Evolutionary conservation across 2,113 vertebrate species (phyloP).

Genomic region (Daboia siamensis): DNA sequence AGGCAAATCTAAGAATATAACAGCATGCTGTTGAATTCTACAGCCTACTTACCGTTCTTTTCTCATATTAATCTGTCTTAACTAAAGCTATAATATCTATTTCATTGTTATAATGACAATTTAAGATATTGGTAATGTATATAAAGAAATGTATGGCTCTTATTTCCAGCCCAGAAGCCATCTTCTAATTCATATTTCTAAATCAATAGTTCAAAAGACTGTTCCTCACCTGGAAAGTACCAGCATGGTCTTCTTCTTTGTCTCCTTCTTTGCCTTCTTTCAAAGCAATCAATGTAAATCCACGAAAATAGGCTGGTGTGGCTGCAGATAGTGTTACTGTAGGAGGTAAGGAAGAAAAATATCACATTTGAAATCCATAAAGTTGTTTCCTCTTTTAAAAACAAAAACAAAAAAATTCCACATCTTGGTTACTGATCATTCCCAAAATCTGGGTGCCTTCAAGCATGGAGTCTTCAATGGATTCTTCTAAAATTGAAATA

Average conservation of each 20-base stretch:
- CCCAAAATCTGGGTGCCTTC: neutral
- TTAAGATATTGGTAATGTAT: neutral
- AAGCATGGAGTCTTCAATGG: neutral
- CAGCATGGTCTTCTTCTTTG: constrained; percentile 90
- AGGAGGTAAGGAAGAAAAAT: constrained; percentile 56
- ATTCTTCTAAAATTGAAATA: neutral
- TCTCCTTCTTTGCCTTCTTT: constrained; percentile 90
- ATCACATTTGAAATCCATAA: constrained; percentile 9
- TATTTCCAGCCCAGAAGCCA: neutral
- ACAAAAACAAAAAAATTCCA: neutral
- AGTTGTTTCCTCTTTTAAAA: neutral
- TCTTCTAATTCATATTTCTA: neutral
- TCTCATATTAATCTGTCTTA: neutral
- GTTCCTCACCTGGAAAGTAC: constrained; percentile 87
- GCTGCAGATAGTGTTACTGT: constrained; percentile 86
- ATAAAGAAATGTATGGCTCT: neutral
- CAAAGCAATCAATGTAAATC: constrained; percentile 90
- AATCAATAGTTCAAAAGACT: neutral
- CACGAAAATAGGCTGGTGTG: constrained; percentile 91
- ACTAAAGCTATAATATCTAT: fast-evolving
- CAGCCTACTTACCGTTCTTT: neutral
- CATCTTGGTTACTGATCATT: neutral
- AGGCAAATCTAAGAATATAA: neutral
- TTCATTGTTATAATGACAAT: neutral
- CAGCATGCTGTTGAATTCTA: neutral